A percentile compares a stretch with the other conserved stretches of the same genome.
These are phyloP conservation scores for Trachemys scripta DNA, from an alignment of 2,113 vertebrate species.

Conservation along the genomic window DNA sequence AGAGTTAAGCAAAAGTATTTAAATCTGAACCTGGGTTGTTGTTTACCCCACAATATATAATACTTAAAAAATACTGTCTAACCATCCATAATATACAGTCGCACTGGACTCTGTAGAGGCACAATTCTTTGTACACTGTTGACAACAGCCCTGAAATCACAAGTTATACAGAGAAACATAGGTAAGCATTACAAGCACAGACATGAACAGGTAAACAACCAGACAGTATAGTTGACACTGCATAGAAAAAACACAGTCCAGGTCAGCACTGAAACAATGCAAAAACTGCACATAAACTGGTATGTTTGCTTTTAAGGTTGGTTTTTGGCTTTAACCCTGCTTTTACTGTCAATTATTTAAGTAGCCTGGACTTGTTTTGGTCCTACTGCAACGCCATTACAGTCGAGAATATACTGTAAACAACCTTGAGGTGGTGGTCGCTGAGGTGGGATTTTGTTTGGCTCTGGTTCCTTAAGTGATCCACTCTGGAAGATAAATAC, in stretches of 20 bases:
- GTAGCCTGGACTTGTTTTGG: constrained; percentile 92
- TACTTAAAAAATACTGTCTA: constrained; percentile 77
- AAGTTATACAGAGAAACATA: constrained; percentile 87
- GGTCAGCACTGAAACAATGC: constrained; percentile 84
- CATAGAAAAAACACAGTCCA: constrained; percentile 93
- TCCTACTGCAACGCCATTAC: constrained; percentile 90
- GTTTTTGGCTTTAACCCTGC: constrained; percentile 81
- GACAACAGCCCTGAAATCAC: constrained; percentile 89
- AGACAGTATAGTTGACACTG: constrained; percentile 89
- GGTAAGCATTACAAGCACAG: constrained; percentile 90
- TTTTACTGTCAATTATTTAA: constrained; percentile 82
- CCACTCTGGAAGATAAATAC: constrained; percentile 87
- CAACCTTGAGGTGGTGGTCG: constrained; percentile 97
- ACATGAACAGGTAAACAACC: constrained; percentile 87
- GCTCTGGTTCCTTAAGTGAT: constrained; percentile 90
- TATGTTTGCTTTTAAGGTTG: constrained; percentile 61
- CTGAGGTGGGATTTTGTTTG: constrained; percentile 90
- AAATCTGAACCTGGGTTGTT: constrained; percentile 71
- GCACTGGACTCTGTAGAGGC: constrained; percentile 88
- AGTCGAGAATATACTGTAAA: constrained; percentile 95
- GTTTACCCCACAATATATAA: constrained; percentile 77
- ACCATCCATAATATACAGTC: constrained; percentile 82
- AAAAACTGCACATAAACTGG: constrained; percentile 77
- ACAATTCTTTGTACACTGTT: constrained; percentile 87
- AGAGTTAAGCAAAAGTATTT: constrained; percentile 70